These are phyloP conservation scores for Diuraphis noxia DNA, from an alignment of 1,140 invertebrate species.

Conservation along the genomic window DNA sequence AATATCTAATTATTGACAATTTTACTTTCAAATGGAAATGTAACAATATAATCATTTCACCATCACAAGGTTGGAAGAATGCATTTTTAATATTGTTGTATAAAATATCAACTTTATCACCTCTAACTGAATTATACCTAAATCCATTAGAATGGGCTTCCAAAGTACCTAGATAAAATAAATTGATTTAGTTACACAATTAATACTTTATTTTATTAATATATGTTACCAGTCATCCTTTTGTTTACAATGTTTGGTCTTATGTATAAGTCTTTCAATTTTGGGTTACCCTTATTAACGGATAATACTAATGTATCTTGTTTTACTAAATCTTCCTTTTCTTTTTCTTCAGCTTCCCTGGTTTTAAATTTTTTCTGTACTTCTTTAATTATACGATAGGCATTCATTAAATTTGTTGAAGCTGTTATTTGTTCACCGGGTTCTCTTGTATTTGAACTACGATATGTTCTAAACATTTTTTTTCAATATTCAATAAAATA, in stretches of 20 bases:
- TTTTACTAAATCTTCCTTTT: slow-evolving; percentile 98
- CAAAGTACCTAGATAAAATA: slow-evolving; percentile 65
- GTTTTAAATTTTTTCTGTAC: slow-evolving; percentile 99
- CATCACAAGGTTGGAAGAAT: slow-evolving; percentile 99
- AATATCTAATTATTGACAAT: neutral
- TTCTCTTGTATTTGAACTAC: slow-evolving; percentile 96
- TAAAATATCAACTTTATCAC: slow-evolving; percentile 98
- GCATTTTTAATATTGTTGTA: slow-evolving; percentile 99
- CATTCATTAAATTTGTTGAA: slow-evolving; percentile 94
- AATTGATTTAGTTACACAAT: neutral
- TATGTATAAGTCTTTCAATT: slow-evolving; percentile 98
- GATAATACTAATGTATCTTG: slow-evolving; percentile 96
- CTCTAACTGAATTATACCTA: slow-evolving; percentile 95
- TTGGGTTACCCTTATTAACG: slow-evolving; percentile 96
- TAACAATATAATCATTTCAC: slow-evolving; percentile 98
- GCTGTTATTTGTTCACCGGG: slow-evolving; percentile 94
- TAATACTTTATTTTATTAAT: slow-evolving; percentile 24
- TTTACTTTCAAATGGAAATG: slow-evolving; percentile 95
- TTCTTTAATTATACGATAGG: slow-evolving; percentile 97
- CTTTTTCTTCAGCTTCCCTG: slow-evolving; percentile 95
- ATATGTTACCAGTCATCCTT: slow-evolving; percentile 78
- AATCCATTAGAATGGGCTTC: slow-evolving; percentile 98
- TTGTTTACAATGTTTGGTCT: slow-evolving; percentile 98
- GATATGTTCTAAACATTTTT: too few species aligned
- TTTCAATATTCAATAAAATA: slow-evolving; percentile 8